Base-by-base conservation (phyloP, 2,888 invertebrate species). In the Hydrotaea cyrtoneurina region DNA sequence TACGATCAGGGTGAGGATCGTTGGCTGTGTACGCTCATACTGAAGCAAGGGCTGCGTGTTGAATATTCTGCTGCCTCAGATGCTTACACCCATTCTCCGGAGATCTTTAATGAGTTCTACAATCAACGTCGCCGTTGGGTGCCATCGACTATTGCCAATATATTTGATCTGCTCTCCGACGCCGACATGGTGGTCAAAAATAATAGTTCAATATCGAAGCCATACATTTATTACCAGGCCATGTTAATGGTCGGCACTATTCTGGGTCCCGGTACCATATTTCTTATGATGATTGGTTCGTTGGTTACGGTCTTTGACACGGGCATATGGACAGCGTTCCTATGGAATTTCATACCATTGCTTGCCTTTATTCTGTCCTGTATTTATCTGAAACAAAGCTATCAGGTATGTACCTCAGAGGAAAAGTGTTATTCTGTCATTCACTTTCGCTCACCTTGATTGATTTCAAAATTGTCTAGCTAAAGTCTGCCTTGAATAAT, bases 1-100 rank as follows among this genome's bases (percentile, higher is more conserved):
- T 98, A 97, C 90, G 98, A 98, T 94, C 97, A 98, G 93, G 97
- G 98, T n/a, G 98, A 99, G 92, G 98, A 99, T 92, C 95, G 98
- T 86, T 98, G 98, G 98, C 93, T 98, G 8, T 98, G 98, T 91
- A 98, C 98, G 0, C 93, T 98, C 74, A 93, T 99, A 0, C 93
- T 98, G 0, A 98, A 98, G 91, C 94, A 97, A 87, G 98, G 98
- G 0, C 98, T 97, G 90, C 94, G 97, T 23, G 96, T 99, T 0
- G 98, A 98, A 90, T 98, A 98, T 92, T 97, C 97, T 0, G 98
- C 98, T 0, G 98, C 98, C 0, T 97, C 98, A 0, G 98, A 98
- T 90, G 97, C 98, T 0, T 97, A 96, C 92, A 99, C 98, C 0
- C 98, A 98, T 91, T 97, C 98, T 36, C 98, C 98, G 0, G 98